Conservation (phyloP, 2,888 invertebrate genomes). For the Allophyes oxyacanthae region DNA sequence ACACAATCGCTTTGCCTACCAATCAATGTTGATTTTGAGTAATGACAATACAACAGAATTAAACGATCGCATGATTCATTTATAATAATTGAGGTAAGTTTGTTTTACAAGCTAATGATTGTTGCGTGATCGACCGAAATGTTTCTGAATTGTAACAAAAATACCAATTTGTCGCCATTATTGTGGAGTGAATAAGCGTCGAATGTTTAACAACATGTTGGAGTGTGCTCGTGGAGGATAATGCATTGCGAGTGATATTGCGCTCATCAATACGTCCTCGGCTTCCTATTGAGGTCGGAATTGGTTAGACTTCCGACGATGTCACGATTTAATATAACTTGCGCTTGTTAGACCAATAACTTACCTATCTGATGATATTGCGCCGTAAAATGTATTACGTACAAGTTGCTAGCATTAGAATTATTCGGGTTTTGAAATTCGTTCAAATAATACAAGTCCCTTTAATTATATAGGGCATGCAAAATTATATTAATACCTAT, state of each 20-base stretch:
- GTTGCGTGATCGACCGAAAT: slow-evolving; percentile 62
- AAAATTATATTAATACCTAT: too few relatives aligned
- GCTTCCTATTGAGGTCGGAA: slow-evolving; percentile 58
- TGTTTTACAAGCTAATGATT: slow-evolving; percentile 61
- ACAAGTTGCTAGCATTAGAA: slow-evolving; percentile 19
- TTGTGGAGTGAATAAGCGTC: slow-evolving; percentile 16
- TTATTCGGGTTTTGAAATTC: slow-evolving; percentile 4
- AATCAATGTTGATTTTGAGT: slow-evolving; percentile 62
- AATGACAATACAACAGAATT: slow-evolving; percentile 58
- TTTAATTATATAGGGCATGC: too few relatives aligned
- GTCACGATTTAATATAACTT: slow-evolving; percentile 48
- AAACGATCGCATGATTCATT: slow-evolving; percentile 66
- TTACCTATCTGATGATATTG: slow-evolving; percentile 23
- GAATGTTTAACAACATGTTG: slow-evolving; percentile 32
- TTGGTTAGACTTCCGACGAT: slow-evolving; percentile 53
- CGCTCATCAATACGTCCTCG: slow-evolving; percentile 56
- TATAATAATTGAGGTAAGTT: slow-evolving; percentile 66
- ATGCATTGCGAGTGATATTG: slow-evolving; percentile 61
- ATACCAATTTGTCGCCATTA: slow-evolving; percentile 27
- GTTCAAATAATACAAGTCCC: too few relatives aligned
- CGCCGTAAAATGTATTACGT: slow-evolving; percentile 16
- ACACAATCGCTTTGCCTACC: slow-evolving; percentile 27
- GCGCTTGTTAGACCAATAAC: slow-evolving; percentile 42
- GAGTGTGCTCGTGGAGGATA: slow-evolving; percentile 47
- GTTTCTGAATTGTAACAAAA: slow-evolving; percentile 23